phyloP scores from a whole-genome alignment of 2,888 invertebrate species.

The Notodonta ziczac region DNA sequence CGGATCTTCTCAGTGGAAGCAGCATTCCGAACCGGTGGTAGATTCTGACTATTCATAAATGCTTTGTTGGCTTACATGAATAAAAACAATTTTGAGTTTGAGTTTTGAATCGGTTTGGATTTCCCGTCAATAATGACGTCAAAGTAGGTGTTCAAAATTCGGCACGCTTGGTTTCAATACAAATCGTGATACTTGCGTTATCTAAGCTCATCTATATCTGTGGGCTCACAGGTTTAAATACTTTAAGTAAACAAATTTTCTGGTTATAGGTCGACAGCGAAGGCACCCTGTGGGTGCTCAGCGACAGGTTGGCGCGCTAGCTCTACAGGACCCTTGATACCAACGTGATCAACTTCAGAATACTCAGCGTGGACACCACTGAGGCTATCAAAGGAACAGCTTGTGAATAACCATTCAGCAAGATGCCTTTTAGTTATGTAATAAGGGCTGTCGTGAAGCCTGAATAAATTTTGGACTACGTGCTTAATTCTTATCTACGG shows the following conservation, averaged over 20 bases:
- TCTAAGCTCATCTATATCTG: too few species aligned
- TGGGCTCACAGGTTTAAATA: too few species aligned
- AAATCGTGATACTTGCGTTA: too few species aligned
- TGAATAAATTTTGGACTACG: not conserved
- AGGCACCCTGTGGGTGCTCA: conserved; percentile 88
- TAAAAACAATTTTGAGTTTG: too few species aligned
- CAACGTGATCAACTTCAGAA: conserved; percentile 88
- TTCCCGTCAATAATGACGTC: too few species aligned
- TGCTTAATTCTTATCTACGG: not conserved
- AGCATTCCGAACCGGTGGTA: too few species aligned
- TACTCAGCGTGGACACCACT: conserved; percentile 80
- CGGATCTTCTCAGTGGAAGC: too few species aligned
- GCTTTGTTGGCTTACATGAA: too few species aligned
- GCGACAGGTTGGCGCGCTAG: conserved; percentile 91
- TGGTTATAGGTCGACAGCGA: conserved; percentile 82
- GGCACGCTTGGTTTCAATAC: too few species aligned
- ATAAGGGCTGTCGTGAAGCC: not conserved
- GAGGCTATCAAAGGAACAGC: conserved; percentile 84
- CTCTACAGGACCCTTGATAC: conserved; percentile 87
- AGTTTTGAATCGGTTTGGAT: too few species aligned
- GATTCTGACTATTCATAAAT: too few species aligned
- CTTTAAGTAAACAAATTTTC: conserved; percentile 8
- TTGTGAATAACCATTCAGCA: conserved; percentile 59
- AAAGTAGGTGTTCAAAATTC: too few species aligned
- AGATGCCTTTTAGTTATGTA: not conserved